Evolutionary conservation across 2,797 vertebrate species (phyloP).

Genomic region (Pantherophis vulpinus): DNA sequence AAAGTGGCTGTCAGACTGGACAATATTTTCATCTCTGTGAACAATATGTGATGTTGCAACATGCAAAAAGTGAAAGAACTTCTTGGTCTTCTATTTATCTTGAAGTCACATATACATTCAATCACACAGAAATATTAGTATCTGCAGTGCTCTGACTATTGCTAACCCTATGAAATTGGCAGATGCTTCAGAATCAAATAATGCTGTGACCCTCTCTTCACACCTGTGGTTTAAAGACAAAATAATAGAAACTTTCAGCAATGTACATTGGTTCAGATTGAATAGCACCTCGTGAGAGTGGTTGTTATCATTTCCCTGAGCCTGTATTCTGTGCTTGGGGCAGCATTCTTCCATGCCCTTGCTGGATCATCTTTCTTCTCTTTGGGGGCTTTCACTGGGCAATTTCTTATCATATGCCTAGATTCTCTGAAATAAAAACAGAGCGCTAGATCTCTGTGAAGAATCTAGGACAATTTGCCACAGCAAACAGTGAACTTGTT

Average conservation of each 20-base stretch:
- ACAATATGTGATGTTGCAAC: conserved; percentile 43
- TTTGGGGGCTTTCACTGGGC: neutral
- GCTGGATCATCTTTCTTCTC: neutral
- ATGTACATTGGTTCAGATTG: neutral
- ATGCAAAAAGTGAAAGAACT: conserved; percentile 22
- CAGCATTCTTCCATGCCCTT: neutral
- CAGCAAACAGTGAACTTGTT: neutral
- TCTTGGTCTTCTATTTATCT: neutral
- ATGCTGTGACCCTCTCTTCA: neutral
- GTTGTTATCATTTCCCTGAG: neutral
- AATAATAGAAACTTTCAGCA: neutral
- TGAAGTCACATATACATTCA: neutral
- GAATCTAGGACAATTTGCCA: neutral
- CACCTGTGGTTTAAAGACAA: neutral
- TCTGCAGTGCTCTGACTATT: no score
- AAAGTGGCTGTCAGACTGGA: conserved; percentile 63
- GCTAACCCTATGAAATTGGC: no score
- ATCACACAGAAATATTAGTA: neutral
- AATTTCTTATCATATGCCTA: neutral
- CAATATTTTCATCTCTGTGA: conserved; percentile 59
- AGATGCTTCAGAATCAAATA: no score
- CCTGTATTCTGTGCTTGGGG: neutral
- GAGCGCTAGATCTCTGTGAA: neutral
- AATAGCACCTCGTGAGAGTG: neutral
- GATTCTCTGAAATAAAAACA: neutral